A percentile compares a stretch with the other conserved stretches of the same genome.
Evolutionary conservation across 1,140 invertebrate species (phyloP).

Genomic region (Hermetia illucens): DNA sequence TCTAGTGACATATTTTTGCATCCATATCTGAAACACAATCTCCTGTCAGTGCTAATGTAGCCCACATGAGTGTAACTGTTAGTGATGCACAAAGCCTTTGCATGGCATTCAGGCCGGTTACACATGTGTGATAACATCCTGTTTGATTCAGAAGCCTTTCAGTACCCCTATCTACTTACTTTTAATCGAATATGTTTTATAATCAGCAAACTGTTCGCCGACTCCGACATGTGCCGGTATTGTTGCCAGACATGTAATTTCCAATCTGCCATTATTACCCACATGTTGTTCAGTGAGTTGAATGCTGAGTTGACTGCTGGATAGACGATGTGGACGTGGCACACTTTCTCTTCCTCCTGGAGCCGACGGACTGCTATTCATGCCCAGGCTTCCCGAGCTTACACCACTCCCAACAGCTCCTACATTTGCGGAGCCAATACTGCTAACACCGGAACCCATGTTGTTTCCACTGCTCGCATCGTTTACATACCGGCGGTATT

Average conservation of each 20-base stretch:
- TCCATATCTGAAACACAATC: too few species aligned
- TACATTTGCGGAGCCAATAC: slow-evolving; percentile 19
- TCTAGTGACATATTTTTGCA: too few species aligned
- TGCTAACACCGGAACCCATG: slow-evolving; percentile 21
- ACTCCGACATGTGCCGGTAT: slow-evolving; percentile 50
- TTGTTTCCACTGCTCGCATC: slow-evolving; percentile 21
- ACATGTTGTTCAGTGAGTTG: slow-evolving; percentile 47
- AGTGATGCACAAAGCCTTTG: too few species aligned
- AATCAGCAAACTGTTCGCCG: slow-evolving; percentile 49
- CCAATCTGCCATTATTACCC: slow-evolving; percentile 45
- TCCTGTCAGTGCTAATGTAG: too few species aligned
- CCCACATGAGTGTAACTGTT: too few species aligned
- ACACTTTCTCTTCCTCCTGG: too few species aligned
- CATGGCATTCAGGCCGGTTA: too few species aligned
- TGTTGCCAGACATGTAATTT: slow-evolving; percentile 54
- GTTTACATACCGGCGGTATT: slow-evolving; percentile 26
- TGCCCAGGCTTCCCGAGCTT: not conserved
- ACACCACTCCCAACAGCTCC: not conserved
- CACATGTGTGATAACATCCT: too few species aligned
- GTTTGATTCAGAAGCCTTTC: too few species aligned
- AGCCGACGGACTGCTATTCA: too few species aligned
- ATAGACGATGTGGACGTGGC: slow-evolving; percentile 6
- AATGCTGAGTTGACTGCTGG: slow-evolving; percentile 38
- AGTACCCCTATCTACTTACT: too few species aligned
- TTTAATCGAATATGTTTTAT: slow-evolving; percentile 45